Percentiles rank a stretch among this genome's conserved stretches.
phyloP scores from a whole-genome alignment of 1,140 invertebrate species.

The Drosophila lacteicornis region DNA sequence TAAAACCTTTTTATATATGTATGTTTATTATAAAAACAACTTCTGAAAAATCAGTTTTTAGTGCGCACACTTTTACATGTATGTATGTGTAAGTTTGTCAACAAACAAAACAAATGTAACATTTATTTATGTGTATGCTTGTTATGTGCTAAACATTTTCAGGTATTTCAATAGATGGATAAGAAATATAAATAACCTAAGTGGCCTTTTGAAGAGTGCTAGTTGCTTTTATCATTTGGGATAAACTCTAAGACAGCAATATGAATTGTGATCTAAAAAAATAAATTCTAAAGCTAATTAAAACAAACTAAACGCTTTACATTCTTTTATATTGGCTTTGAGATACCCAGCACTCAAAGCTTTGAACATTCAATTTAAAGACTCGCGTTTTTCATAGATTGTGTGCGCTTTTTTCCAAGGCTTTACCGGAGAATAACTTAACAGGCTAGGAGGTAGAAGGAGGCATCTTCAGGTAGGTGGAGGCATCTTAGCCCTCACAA shows the following conservation, averaged over 20 bases:
- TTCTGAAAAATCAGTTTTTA: conserved; percentile 37
- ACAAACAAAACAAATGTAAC: conserved; percentile 14
- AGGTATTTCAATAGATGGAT: conserved; percentile 23
- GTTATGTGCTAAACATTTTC: conserved; percentile 18
- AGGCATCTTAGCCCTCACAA: no score
- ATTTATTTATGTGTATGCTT: conserved; percentile 14
- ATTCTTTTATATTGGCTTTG: background rate
- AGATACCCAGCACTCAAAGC: no score
- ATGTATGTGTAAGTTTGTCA: conserved; percentile 28
- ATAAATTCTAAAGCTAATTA: conserved; percentile 30
- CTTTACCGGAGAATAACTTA: no score
- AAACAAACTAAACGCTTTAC: background rate
- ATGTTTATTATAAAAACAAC: background rate
- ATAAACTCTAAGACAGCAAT: conserved; percentile 69
- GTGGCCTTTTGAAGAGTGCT: conserved; percentile 8
- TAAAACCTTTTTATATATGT: conserved; percentile 55
- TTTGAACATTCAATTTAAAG: no score
- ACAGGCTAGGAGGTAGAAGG: no score
- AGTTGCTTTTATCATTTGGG: conserved; percentile 61
- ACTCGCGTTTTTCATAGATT: no score
- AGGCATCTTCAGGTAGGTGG: no score
- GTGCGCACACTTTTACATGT: conserved; percentile 65
- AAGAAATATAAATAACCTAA: conserved; percentile 17
- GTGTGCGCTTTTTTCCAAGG: no score
- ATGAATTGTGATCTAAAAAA: conserved; percentile 70